Base-by-base conservation (phyloP, 2,888 invertebrate genomes). In the Ophonus ardosiacus region DNA sequence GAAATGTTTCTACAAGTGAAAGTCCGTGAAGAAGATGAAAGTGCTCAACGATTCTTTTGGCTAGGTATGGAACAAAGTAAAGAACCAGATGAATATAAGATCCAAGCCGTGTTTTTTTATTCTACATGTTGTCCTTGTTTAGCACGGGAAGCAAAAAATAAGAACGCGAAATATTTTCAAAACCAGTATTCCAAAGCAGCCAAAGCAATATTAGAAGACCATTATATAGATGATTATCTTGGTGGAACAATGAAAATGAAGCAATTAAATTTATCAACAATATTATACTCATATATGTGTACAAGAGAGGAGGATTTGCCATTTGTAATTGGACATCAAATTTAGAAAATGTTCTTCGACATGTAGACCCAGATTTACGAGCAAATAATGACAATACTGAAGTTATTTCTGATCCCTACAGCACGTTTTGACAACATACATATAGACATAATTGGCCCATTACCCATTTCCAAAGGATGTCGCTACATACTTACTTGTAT, bases 1-100 rank as follows among this genome's bases (percentile, higher is more conserved):
- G 86, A 40, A 40, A 40, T 40, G 40, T 40, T 40, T 83, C 85
- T 86, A 13, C 31, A 81, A 40, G 68, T 87, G 24, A 59, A 68
- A 18, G 84, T 86, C n/a, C 84, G 82, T 18, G 80, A 85, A 51
- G 82, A 86, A 85, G 87, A 87, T 78, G 85, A 88, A 86, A 79
- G 88, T 68, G 88, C 88, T 0, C 88, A 89, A 76, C 83, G 89
- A 0, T 89, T 89, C 85, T 71, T 90, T 0, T 90, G 89, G 87
- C 86, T 88, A 21, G 86, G 87, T 65, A 86, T 59, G 17, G 81
- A 85, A 31, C 7, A 59, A 40, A 65, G 86, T 8, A 63, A 74
- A 18, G 56, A 43, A 1, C 61, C 85, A 61, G 85, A 85, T 18
- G 68, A 76, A 18, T 87, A 86, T 51, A 78, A 85, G 0, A 85